phyloP scores from a whole-genome alignment of 2,113 vertebrate species.

The Micromys minutus region DNA sequence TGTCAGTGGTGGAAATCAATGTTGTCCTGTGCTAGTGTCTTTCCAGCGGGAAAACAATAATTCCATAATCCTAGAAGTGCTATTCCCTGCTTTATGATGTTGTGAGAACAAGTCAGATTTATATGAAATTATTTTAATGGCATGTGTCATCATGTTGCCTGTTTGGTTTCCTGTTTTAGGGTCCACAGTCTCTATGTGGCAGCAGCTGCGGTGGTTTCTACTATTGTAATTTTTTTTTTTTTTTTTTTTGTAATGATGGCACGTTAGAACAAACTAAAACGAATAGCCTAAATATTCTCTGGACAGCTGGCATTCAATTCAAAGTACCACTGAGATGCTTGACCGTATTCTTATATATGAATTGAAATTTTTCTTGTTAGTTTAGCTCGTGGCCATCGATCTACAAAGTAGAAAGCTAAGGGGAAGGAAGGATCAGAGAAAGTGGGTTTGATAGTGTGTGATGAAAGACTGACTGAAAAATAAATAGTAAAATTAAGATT shows the following conservation, averaged over 20 bases:
- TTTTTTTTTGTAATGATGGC: neutral
- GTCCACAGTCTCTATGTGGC: neutral
- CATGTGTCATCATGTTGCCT: neutral
- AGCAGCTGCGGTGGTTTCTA: neutral
- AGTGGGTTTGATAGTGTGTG: neutral
- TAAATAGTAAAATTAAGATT: neutral
- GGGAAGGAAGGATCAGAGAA: too few relatives aligned
- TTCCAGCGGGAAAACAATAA: neutral
- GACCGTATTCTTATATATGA: slow-evolving; percentile 15
- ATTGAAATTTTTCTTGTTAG: neutral
- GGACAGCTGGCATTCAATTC: neutral
- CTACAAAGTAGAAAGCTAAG: neutral
- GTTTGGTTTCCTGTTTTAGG: neutral
- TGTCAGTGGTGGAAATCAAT: neutral
- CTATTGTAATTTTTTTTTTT: neutral
- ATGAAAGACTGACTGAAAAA: neutral
- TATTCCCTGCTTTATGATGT: neutral
- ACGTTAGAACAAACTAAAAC: neutral
- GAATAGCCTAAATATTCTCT: neutral
- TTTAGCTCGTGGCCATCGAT: neutral
- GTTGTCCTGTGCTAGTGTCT: neutral
- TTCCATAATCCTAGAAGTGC: neutral
- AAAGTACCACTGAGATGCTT: neutral
- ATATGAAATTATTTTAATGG: neutral
- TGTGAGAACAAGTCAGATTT: neutral